phyloP scores from a whole-genome alignment of 1,140 invertebrate species.

The Diprion similis region DNA sequence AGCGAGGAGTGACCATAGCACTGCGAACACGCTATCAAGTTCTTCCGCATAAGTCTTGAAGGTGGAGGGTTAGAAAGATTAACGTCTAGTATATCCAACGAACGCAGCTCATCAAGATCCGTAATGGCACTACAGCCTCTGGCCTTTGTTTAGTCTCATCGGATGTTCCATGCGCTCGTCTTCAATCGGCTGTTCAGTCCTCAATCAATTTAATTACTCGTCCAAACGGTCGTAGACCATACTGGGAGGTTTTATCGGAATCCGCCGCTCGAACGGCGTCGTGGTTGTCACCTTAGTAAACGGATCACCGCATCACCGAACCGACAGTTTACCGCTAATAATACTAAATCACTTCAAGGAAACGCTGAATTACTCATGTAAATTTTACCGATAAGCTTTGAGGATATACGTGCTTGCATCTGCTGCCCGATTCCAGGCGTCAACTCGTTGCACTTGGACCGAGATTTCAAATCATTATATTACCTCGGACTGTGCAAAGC shows the following conservation, averaged over 20 bases:
- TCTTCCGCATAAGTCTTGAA: background rate
- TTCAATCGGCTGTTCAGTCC: background rate
- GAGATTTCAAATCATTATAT: no score
- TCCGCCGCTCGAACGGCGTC: background rate
- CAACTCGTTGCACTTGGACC: no score
- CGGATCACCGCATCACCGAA: constrained; percentile 1
- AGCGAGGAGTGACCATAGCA: background rate
- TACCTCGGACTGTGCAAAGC: no score
- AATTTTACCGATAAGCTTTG: background rate
- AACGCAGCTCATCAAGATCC: constrained; percentile 1
- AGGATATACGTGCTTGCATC: no score
- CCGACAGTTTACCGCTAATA: background rate
- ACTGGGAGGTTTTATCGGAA: background rate
- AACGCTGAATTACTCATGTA: constrained; percentile 2
- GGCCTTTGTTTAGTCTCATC: background rate
- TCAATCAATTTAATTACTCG: constrained; percentile 8
- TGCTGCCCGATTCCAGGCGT: no score
- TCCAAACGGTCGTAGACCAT: constrained; percentile 4
- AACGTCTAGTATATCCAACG: background rate
- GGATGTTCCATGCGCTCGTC: background rate
- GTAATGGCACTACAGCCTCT: background rate
- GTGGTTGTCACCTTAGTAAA: background rate
- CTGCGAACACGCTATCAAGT: background rate
- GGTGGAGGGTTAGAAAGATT: background rate
- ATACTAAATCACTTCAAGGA: constrained; percentile 3